phyloP scores from a whole-genome alignment of 2,113 vertebrate species.

The Axis porcinus region DNA sequence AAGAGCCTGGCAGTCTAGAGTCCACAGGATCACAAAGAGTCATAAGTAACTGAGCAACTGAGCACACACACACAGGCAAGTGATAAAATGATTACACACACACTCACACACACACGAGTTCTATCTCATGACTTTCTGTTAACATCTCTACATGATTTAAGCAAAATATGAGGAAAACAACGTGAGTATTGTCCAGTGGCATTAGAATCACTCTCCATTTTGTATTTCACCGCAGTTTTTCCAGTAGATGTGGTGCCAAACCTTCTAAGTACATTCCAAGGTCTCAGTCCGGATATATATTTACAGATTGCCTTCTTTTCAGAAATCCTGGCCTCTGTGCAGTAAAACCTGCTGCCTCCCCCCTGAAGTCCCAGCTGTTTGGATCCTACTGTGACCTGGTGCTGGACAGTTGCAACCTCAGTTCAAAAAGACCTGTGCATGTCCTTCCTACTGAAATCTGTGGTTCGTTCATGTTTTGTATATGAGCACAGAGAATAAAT shows the following conservation, averaged over 20 bases:
- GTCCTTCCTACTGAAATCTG: background rate
- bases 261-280: constrained; percentile 16
- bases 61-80: background rate
- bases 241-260: background rate
- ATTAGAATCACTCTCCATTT: background rate
- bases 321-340: background rate
- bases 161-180: background rate
- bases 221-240: background rate
- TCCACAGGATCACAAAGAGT: background rate
- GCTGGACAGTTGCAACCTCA: background rate
- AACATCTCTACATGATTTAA: background rate
- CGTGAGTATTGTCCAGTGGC: accelerated
- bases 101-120: background rate
- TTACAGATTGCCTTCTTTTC: background rate
- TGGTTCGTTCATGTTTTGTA: background rate
- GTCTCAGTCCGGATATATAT: background rate
- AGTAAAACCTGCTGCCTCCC: background rate
- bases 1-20: background rate
- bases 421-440: background rate
- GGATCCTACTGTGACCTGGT: background rate
- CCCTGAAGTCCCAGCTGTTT: background rate
- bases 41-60: background rate
- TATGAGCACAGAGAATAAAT: background rate
- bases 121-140: background rate
- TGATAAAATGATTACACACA: background rate